Evolutionary conservation across 2,888 invertebrate species (phyloP).

Genomic region (Pseudococcus viburni): DNA sequence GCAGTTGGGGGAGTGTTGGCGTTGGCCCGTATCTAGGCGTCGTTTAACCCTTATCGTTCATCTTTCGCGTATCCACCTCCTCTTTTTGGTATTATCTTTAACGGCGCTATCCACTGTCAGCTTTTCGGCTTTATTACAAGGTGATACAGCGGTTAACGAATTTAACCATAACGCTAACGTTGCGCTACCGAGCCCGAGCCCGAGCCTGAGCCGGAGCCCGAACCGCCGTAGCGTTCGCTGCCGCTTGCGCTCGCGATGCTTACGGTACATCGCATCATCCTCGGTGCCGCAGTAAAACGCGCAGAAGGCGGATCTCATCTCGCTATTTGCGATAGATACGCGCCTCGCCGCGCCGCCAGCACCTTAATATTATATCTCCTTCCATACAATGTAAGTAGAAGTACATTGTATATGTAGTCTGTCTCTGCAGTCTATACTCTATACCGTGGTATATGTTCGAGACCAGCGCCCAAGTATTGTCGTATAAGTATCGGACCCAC

Average conservation of each 20-base stretch:
- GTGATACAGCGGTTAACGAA: constrained; percentile 62
- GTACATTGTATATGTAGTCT: neutral
- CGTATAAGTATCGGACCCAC: too few species aligned
- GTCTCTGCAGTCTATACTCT: neutral
- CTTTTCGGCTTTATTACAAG: constrained; percentile 60
- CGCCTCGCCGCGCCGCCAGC: neutral
- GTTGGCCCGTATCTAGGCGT: constrained; percentile 11
- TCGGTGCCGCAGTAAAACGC: constrained; percentile 1
- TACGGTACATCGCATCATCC: neutral
- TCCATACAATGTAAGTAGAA: neutral
- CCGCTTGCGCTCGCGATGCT: neutral
- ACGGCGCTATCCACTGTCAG: constrained; percentile 38
- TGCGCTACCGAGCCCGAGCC: neutral
- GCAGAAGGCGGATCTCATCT: constrained; percentile 60
- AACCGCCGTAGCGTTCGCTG: neutral
- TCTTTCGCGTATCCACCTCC: constrained; percentile 61
- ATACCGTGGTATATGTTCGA: too few species aligned
- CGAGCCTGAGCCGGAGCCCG: too few species aligned
- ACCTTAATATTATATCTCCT: neutral
- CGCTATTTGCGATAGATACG: neutral
- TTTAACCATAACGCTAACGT: constrained; percentile 57
- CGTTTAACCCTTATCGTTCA: constrained; percentile 64
- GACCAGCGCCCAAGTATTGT: too few species aligned
- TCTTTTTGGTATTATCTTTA: constrained; percentile 59
- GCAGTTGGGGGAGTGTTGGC: neutral